phyloP scores from a whole-genome alignment of 2,888 invertebrate genomes.

The Gortyna flavago region DNA sequence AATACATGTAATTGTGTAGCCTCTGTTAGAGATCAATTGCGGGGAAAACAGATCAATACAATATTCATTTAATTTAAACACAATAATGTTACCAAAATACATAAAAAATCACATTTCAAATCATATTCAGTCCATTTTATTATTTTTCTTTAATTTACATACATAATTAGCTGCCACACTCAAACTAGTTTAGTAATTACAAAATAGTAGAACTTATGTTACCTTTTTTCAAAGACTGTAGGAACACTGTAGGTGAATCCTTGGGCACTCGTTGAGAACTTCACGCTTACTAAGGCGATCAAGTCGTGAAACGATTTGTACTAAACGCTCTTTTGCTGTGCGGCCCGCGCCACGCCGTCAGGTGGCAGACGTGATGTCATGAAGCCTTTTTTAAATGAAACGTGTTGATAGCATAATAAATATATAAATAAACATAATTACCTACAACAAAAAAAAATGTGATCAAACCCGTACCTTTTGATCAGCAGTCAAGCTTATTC shows the following conservation, averaged over 20 bases:
- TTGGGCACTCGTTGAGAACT: not conserved
- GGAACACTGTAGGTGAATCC: not conserved
- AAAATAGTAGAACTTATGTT: no score
- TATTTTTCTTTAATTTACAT: not conserved
- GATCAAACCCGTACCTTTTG: conserved; percentile 26
- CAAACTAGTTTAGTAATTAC: no score
- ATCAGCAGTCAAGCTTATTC: conserved; percentile 28
- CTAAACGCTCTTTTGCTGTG: not conserved
- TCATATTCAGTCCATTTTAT: no score
- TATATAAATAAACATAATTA: no score
- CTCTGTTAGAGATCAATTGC: not conserved
- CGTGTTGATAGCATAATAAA: not conserved
- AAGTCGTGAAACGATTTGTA: not conserved
- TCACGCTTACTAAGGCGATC: not conserved
- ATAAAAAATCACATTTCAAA: no score
- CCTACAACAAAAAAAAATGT: not conserved
- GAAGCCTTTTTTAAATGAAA: not conserved
- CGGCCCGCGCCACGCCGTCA: not conserved
- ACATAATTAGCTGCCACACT: no score
- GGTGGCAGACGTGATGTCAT: not conserved
- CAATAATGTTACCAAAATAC: no score
- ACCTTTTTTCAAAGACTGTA: not conserved
- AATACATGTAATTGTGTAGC: not conserved
- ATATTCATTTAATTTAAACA: no score
- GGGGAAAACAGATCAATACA: no score